Percentiles rank a stretch among this genome's conserved stretches.
Conservation (phyloP, 1,140 invertebrate genomes). For the Batillaria attramentaria region DNA sequence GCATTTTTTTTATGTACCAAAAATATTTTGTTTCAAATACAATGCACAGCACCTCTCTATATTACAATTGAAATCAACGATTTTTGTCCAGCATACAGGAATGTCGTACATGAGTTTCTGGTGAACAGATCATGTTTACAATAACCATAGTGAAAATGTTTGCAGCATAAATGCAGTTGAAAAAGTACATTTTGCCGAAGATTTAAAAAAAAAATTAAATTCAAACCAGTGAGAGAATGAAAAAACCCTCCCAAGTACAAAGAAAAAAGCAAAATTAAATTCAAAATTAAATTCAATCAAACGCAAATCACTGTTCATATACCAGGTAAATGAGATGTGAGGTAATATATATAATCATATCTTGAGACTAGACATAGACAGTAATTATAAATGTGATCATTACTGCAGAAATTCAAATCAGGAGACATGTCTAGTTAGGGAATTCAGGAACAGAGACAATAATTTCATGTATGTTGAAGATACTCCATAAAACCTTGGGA, state of each 20-base stretch:
- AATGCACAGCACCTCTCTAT: conserved; percentile 27
- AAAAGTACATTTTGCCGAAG: no score
- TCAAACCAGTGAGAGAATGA: not conserved
- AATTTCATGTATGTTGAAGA: no score
- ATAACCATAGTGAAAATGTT: not conserved
- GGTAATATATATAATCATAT: no score
- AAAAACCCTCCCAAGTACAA: not conserved
- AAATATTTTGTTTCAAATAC: conserved; percentile 27
- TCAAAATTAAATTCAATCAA: not conserved
- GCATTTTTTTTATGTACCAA: not conserved
- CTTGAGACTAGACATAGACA: no score
- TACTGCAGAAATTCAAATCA: no score
- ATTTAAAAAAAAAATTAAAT: no score
- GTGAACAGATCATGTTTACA: not conserved
- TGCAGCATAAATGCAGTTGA: not conserved
- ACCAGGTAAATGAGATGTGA: no score
- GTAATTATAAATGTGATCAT: no score
- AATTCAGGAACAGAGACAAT: no score
- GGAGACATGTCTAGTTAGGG: no score
- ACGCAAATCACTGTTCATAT: no score
- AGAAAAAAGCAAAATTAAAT: not conserved
- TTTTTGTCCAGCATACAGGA: not conserved
- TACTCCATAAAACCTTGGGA: no score
- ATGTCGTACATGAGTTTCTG: not conserved
- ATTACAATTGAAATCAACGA: not conserved